These are phyloP conservation scores for Enteromius unitaeniatus DNA, from an alignment of 2,797 vertebrate species.

Conservation along the genomic window DNA sequence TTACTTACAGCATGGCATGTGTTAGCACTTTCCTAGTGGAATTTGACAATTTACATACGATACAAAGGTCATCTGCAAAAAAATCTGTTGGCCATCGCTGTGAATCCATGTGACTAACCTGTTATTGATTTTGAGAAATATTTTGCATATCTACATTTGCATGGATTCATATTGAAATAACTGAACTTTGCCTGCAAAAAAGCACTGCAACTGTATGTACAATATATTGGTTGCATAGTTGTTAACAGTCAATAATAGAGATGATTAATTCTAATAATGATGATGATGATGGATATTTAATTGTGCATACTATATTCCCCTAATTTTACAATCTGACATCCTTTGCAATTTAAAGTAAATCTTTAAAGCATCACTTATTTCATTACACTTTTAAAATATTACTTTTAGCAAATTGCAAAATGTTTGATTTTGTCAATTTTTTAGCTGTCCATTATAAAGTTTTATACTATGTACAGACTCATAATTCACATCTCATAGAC, in stretches of 20 bases:
- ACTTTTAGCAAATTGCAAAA: not conserved
- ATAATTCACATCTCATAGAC: no score
- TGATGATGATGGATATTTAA: not conserved
- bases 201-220: no score
- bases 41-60: no score
- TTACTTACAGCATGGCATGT: not conserved
- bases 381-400: not conserved
- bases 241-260: not conserved
- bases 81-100: not conserved
- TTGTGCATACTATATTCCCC: not conserved
- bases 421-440: not conserved
- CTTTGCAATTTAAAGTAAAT: not conserved
- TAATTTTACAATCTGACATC: not conserved
- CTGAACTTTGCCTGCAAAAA: not conserved
- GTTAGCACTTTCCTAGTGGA: not conserved
- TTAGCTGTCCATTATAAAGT: not conserved
- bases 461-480: no score
- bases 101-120: not conserved
- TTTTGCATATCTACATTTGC: not conserved
- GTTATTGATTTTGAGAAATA: not conserved
- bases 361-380: not conserved
- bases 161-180: not conserved
- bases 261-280: no score
- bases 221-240: not conserved
- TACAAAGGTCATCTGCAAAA: not conserved